Evolutionary conservation across 30 jellyfish, hydroid and myxozoan species (phyloP), one percentile per base, ranked within the genome.

Genomic region (Pseudorhiza aurosa): DNA sequence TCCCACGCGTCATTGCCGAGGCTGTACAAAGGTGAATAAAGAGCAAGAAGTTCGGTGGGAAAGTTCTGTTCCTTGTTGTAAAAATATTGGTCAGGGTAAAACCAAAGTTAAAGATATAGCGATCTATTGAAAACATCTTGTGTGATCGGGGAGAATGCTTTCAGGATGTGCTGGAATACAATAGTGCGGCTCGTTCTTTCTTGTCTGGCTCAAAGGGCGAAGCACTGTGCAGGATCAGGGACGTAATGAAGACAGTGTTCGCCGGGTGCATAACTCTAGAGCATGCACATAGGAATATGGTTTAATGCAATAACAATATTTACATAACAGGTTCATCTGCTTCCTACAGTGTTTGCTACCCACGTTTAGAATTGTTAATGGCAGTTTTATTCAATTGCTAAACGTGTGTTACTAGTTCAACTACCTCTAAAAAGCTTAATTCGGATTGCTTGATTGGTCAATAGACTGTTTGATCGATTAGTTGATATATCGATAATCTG

Each of bases 121-220:
- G 77, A 64, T 64, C 77, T 30, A 64, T 64, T 42, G 77, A 64
- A 64, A 64, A 64, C 77, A 64, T 64, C 77, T 64, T 64, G 77
- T 64, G 77, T 64, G 77, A 32, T 64, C 77, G 58, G 36, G 36
- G 8, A 14, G 58, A 29, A 33, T 8, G 77, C 77, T 64, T 31
- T 31, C 77, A 64, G 77, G 77, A 64, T 31, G 33, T 64, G 32
- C 40, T 39, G 31, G 8, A 35, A 64, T 64, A 14, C 58, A 30
- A 64, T 64, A 30, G 17, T 17, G 77, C 53, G 77, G 77, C 35
- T 35, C 35, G 18, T 27, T 25, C 77, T 22, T 21, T 35, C 59
- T 22, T 21, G 39, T 30, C 35, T 53, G 3, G 3, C 37, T 53
- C 5, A 7, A 47, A 11, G 22, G 6, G 25, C 4, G 24, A 53